Percentiles rank a stretch among this genome's conserved stretches.
Evolutionary conservation across 2,797 vertebrate species (phyloP).

Genomic region (Avahi laniger): DNA sequence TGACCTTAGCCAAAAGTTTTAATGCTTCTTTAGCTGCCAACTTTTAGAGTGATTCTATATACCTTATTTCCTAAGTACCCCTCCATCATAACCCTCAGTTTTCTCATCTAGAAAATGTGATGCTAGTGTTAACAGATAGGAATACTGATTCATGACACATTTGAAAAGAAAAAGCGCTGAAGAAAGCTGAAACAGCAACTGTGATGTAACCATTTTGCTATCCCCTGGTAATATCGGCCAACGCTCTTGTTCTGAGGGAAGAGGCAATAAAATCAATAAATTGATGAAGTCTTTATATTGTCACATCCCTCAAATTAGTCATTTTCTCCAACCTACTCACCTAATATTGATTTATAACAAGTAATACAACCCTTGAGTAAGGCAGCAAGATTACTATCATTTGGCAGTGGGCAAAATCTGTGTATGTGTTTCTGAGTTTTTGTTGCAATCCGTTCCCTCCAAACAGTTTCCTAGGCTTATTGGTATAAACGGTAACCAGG

Average conservation of each 20-base stretch:
- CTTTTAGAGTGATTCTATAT: neutral
- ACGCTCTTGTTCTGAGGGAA: neutral
- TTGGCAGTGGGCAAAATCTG: neutral
- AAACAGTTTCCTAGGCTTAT: slow-evolving; percentile 14
- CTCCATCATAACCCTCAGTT: neutral
- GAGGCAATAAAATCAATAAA: neutral
- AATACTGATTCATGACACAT: neutral
- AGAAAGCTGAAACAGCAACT: neutral
- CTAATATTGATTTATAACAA: slow-evolving; percentile 35
- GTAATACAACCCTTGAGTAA: neutral
- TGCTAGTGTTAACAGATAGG: neutral
- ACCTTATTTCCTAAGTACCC: neutral
- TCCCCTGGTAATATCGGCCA: neutral
- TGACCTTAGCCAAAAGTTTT: neutral
- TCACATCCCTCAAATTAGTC: neutral
- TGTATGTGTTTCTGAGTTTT: neutral
- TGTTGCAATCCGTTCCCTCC: neutral
- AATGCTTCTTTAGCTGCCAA: neutral
- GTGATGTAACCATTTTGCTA: neutral
- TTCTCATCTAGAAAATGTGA: slow-evolving; percentile 45
- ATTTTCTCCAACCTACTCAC: slow-evolving; percentile 41
- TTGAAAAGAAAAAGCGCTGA: neutral
- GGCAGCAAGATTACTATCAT: neutral
- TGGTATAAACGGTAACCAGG: slow-evolving; percentile 9
- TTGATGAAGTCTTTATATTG: neutral